Base-by-base conservation (phyloP, 2,888 invertebrate species). In the Nymphalis c-album region DNA sequence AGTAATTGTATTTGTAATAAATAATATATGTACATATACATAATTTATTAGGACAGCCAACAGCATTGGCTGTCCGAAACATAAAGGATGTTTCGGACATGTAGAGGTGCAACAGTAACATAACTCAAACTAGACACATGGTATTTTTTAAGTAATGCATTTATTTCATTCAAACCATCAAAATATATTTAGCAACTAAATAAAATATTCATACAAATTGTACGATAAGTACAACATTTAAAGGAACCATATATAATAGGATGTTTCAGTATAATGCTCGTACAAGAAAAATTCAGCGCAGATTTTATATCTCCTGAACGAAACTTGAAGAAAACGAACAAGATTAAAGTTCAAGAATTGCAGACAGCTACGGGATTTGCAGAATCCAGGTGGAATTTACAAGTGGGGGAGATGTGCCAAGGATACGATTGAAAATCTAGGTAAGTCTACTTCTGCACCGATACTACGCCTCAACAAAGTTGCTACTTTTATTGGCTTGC, bases 321-420 rank as follows among this genome's bases (percentile, higher is more conserved):
- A 62, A 64, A 71, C 63, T 67, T 60, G 40, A 65, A 64, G 60
- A 62, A 73, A 73, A 72, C 61, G 64, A 74, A 73, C 71, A 72
- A 73, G 75, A 74, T 75, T 74, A 72, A 75, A 74, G 75, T 71
- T 71, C 72, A 71, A 70, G 69, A 72, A 71, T 72, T 69, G 71
- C 68, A 69, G 71, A 71, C 74, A 71, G 73, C 73, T 72, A 68
- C 67, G 71, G 71, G 72, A 71, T 75, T 74, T 73, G 67, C 65
- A 60, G 72, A 72, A 73, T 71, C 74, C 74, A 75, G 70, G 73
- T 73, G 73, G 74, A 75, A 75, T 75, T 74, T 73, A 73, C 75
- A 72, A 73, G 68, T 66, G 70, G 69, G 26, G 70, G 66, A 70
- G 72, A 71, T 73, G 68, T 69, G 72, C 71, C 65, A 68, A 60